These are phyloP conservation scores for Platypus cylindrus DNA, from an alignment of 2,888 invertebrate genomes.

Conservation along the genomic window DNA sequence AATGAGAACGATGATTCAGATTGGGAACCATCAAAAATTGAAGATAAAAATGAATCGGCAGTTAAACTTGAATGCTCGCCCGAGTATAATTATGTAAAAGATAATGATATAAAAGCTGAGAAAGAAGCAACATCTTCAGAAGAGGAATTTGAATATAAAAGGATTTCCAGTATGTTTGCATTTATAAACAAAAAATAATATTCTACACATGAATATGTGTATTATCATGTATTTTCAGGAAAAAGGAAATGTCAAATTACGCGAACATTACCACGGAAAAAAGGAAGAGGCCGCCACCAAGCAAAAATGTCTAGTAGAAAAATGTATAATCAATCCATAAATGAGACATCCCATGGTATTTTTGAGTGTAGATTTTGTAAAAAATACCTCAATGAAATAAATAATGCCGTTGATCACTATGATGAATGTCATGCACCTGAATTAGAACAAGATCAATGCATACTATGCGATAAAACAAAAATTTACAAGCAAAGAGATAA, in stretches of 20 bases:
- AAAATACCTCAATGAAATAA: conserved; percentile 8
- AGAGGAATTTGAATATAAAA: conserved; percentile 6
- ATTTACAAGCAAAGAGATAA: conserved; percentile 11
- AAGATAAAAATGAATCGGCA: not conserved
- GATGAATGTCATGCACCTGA: conserved; percentile 11
- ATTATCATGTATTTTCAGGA: conserved; percentile 1
- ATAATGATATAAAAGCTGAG: conserved; percentile 3
- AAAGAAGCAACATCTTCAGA: conserved; percentile 3
- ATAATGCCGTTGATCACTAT: conserved; percentile 12
- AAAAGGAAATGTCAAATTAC: conserved; percentile 4
- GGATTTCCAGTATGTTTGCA: not conserved
- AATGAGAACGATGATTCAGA: conserved; percentile 11
- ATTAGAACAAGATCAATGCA: conserved; percentile 9
- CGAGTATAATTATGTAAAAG: conserved; percentile 1
- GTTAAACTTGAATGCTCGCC: conserved; percentile 3
- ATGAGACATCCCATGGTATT: conserved; percentile 4
- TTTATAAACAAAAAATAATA: not conserved
- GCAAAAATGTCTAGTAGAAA: too few species aligned
- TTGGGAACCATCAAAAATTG: conserved; percentile 9
- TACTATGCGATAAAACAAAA: conserved; percentile 11
- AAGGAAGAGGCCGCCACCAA: conserved; percentile 2
- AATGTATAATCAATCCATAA: too few species aligned
- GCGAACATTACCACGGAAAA: conserved; percentile 3
- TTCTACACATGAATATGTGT: not conserved
- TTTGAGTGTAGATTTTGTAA: conserved; percentile 11